Base-by-base conservation (phyloP, 2,797 vertebrate species). In the Xenopus petersii region DNA sequence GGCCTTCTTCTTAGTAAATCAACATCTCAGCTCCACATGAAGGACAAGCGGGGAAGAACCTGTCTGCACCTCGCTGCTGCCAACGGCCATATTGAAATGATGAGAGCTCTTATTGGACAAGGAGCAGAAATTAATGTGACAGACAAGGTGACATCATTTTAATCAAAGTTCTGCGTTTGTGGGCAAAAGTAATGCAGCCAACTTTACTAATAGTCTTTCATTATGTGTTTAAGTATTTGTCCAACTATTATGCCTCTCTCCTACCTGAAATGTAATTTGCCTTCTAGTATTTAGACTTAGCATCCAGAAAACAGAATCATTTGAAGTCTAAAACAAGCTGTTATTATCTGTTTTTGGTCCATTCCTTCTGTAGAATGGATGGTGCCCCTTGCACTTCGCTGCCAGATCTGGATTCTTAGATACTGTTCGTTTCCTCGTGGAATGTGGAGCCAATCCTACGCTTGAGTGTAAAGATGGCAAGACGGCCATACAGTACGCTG, bases 51-150 rank as follows among this genome's bases (percentile, higher is more conserved):
- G 11, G 87, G 86, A 7, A 71, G 84, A 12, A 84, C 87, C 13
- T 87, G 87, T 71, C 83, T 89, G 30, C 87, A 88, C 80, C 77
- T 88, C 79, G 86, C 87, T 2, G 82, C 87, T 0, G 81, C 86
- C 26, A 82, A 76, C 16, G 87, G 87, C 5, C 85, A 89, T 49
- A 71, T 83, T 47, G 75, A 85, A 70, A 87, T 84, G 81, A 81
- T 83, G 36, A 83, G 84, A 73, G 83, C 80, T 13, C 81, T 89
- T 26, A 83, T 89, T 70, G 85, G 87, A 17, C 87, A 88, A 60
- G 87, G 87, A 42, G 85, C 87, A 0, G 84, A 89, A 54, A 84
- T 87, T 73, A 87, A 87, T 47, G 75, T 81, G 71, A 84, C 80
- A 0, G 86, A 89, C 62, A 83, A 77, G 87, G 87, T 87, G 49